These are phyloP conservation scores for Machimus atricapillus DNA, from an alignment of 2,888 invertebrate species.

Conservation along the genomic window DNA sequence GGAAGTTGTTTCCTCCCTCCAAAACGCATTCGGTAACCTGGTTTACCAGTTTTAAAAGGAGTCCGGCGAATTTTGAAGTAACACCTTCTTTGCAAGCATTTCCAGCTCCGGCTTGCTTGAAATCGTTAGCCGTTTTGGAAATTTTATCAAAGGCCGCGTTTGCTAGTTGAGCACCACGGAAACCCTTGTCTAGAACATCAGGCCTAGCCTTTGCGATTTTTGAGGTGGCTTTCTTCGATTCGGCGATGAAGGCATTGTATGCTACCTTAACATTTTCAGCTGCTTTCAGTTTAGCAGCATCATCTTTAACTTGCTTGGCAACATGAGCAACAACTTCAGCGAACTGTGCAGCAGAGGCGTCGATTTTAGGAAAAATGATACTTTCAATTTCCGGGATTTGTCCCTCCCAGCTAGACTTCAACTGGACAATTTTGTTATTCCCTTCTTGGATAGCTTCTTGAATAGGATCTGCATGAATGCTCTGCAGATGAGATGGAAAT, in stretches of 20 bases:
- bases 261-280: neutral
- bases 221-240: neutral
- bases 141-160: neutral
- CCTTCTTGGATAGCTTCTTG: neutral
- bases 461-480: neutral
- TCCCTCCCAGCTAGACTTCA: neutral
- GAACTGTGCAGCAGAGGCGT: neutral
- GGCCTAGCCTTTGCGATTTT: neutral
- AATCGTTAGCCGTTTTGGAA: neutral
- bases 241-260: neutral
- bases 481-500: neutral
- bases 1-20: neutral
- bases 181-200: neutral
- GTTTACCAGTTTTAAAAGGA: neutral
- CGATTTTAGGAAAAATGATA: neutral
- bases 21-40: slow-evolving; percentile 1
- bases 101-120: neutral
- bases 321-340: neutral
- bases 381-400: neutral
- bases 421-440: neutral
- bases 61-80: neutral
- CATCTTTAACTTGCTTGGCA: neutral
- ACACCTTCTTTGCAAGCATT: neutral
- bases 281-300: neutral
- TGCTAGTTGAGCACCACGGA: neutral